phyloP scores from a whole-genome alignment of 2,113 vertebrate species.

The Hyperoodon ampullatus region DNA sequence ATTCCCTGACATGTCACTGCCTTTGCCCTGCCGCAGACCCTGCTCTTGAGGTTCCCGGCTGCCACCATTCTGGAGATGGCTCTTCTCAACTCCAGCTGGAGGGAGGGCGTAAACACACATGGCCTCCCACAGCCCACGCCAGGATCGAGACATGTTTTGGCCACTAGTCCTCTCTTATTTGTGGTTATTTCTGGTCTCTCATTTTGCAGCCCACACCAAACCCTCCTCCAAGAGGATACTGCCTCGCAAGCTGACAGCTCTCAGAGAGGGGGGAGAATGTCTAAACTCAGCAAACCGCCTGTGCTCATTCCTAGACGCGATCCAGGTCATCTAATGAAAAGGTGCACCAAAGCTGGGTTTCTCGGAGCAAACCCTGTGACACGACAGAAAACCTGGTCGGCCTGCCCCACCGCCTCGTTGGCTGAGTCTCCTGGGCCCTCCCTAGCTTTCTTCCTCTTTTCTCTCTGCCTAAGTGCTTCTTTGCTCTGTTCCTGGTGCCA shows the following conservation, averaged over 20 bases:
- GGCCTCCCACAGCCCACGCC: background rate
- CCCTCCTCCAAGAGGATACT: background rate
- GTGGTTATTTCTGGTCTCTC: conserved; percentile 52
- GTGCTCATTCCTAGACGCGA: background rate
- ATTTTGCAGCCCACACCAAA: conserved; percentile 47
- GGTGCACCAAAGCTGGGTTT: background rate
- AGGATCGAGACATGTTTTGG: background rate
- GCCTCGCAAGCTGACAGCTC: conserved; percentile 10
- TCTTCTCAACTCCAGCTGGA: background rate
- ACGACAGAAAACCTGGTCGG: background rate
- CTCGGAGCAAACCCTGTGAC: background rate
- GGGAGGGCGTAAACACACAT: background rate
- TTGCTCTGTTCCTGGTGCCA: background rate
- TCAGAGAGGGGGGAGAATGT: conserved; percentile 9
- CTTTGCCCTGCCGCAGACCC: background rate
- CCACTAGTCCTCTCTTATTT: background rate
- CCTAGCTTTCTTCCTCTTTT: background rate
- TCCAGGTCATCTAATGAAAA: background rate
- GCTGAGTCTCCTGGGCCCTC: background rate
- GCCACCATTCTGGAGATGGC: background rate
- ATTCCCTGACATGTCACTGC: background rate
- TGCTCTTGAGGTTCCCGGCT: background rate
- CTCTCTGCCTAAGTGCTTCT: background rate
- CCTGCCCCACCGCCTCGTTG: background rate
- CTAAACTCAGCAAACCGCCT: background rate